Evolutionary conservation across 2,113 vertebrate genomes (phyloP).

Genomic region (Xiphophorus maculatus): DNA sequence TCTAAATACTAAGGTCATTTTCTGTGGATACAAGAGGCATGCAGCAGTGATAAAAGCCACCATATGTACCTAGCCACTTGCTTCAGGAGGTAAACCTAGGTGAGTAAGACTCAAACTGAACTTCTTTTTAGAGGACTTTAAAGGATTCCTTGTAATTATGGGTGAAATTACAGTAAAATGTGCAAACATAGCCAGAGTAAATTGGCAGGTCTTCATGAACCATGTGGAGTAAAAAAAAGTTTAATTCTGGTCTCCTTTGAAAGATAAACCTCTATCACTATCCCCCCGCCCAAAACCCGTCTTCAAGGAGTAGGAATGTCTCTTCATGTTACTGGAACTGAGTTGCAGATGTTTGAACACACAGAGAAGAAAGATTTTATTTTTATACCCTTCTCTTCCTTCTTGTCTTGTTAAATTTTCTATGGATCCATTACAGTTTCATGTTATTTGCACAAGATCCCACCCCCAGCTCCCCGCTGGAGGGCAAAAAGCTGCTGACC

Average conservation of each 20-base stretch:
- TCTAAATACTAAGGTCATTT: not conserved
- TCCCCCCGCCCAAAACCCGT: no score
- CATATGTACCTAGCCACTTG: not conserved
- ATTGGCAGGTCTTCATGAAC: not conserved
- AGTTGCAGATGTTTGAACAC: slow-evolving; percentile 10
- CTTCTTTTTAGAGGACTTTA: not conserved
- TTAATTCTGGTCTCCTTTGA: not conserved
- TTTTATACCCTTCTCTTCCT: not conserved
- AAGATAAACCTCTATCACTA: not conserved
- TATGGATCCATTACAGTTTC: no score
- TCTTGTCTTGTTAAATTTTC: not conserved
- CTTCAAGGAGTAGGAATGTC: not conserved
- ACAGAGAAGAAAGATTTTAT: not conserved
- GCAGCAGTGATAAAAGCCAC: slow-evolving; percentile 35
- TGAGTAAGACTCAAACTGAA: not conserved
- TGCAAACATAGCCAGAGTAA: not conserved
- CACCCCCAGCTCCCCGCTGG: no score
- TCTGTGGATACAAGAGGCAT: slow-evolving; percentile 8
- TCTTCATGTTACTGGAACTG: not conserved
- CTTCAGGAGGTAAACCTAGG: slow-evolving; percentile 7
- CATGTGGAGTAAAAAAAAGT: not conserved
- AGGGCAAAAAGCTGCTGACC: no score
- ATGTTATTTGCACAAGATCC: no score
- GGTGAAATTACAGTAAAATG: not conserved
- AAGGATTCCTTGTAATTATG: not conserved